Evolutionary conservation across 2,888 invertebrate species (phyloP).

Genomic region (Automeris io): DNA sequence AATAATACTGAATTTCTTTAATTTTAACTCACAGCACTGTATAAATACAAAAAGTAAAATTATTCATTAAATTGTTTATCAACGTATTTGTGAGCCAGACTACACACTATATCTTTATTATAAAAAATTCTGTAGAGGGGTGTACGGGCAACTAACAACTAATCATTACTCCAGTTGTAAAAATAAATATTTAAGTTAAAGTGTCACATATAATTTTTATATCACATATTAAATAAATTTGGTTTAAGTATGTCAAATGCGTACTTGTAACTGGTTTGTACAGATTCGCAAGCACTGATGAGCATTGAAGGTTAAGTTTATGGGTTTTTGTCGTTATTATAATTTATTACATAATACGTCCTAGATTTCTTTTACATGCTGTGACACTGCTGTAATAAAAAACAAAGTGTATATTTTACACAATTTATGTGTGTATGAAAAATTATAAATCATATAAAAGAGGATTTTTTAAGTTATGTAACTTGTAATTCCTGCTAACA

Average conservation of each 20-base stretch:
- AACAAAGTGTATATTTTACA: too few relatives aligned
- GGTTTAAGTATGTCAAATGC: conserved; percentile 54
- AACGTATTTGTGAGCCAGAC: too few relatives aligned
- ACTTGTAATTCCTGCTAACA: too few relatives aligned
- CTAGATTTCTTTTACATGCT: conserved; percentile 8
- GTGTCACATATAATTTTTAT: conserved; percentile 43
- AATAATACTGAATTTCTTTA: too few relatives aligned
- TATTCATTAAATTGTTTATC: too few relatives aligned
- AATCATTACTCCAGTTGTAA: neutral
- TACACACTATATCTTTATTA: neutral
- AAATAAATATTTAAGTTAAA: too few relatives aligned
- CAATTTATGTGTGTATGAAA: neutral
- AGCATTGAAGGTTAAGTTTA: conserved; percentile 31
- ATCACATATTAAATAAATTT: conserved; percentile 38
- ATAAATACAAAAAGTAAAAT: too few relatives aligned
- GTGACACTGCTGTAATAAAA: too few relatives aligned
- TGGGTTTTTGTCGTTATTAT: conserved; percentile 16
- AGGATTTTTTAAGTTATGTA: too few relatives aligned
- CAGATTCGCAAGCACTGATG: conserved; percentile 35
- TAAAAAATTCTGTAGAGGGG: neutral
- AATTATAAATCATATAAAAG: too few relatives aligned
- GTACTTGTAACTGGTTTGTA: conserved; percentile 46
- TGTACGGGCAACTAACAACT: conserved; percentile 1
- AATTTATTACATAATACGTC: conserved; percentile 32
- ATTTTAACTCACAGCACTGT: too few relatives aligned